Conservation (phyloP, 1,140 invertebrate species). For the Leptinotarsa lineolata region DNA sequence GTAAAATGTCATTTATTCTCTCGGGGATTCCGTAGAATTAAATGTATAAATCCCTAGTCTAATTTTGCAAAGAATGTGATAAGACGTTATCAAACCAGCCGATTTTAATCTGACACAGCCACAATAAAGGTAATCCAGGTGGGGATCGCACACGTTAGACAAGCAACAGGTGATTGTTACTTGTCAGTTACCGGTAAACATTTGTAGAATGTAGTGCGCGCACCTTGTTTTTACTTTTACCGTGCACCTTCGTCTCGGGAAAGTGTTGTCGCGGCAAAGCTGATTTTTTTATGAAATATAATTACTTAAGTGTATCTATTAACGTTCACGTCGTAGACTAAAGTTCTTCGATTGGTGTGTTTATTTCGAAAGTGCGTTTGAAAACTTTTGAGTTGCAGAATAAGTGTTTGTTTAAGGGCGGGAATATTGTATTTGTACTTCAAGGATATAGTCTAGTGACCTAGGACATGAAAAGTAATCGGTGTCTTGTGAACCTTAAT, state of each 20-base stretch:
- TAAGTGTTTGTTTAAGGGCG: not conserved
- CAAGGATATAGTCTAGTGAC: constrained; percentile 1
- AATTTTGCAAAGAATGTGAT: not conserved
- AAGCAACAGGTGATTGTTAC: constrained; percentile 32
- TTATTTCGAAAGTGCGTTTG: not conserved
- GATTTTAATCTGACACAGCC: constrained; percentile 1
- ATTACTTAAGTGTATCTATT: not conserved
- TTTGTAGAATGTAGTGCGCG: constrained; percentile 12
- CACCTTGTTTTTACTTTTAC: not conserved
- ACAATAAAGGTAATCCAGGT: not conserved
- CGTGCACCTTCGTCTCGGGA: constrained; percentile 1
- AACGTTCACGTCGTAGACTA: not conserved
- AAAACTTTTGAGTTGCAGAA: not conserved
- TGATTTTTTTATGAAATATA: not conserved
- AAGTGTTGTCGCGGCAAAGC: not conserved
- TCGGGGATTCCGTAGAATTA: no score
- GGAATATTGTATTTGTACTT: not conserved
- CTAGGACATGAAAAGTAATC: not conserved
- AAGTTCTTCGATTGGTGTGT: not conserved
- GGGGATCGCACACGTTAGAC: constrained; percentile 25
- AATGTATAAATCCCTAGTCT: no score
- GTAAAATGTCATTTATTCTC: no score
- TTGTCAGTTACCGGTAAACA: constrained; percentile 30
- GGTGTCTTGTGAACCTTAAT: not conserved
- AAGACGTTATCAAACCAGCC: not conserved